Evolutionary conservation across 2,888 invertebrate genomes (phyloP).

Genomic region (Agrochola macilenta): DNA sequence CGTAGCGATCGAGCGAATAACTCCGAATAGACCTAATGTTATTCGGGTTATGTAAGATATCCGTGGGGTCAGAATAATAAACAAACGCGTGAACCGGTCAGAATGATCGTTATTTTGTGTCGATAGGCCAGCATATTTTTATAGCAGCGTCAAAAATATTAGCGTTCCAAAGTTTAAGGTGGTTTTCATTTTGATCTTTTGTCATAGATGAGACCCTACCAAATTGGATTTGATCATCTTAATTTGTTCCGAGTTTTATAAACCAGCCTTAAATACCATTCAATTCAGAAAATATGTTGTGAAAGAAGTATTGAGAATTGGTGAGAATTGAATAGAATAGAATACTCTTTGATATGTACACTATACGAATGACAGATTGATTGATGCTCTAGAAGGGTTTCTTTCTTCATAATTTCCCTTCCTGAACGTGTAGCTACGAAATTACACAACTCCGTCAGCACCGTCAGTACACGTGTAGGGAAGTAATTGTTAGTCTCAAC

Average conservation of each 20-base stretch:
- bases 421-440: not conserved
- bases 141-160: not conserved
- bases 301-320: not conserved
- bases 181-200: not conserved
- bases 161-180: not conserved
- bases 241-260: not conserved
- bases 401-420: conserved; percentile 2
- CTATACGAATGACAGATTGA: too few species aligned
- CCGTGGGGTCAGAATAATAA: conserved; percentile 6
- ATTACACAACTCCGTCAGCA: conserved; percentile 7
- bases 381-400: not conserved
- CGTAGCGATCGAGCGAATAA: conserved; percentile 9
- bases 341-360: too few species aligned
- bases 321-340: too few species aligned
- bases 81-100: not conserved
- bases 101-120: conserved; percentile 6
- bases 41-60: conserved; percentile 24
- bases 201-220: too few species aligned
- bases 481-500: conserved; percentile 51
- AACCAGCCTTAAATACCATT: not conserved
- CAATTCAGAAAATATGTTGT: not conserved
- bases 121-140: not conserved
- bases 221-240: not conserved
- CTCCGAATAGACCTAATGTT: not conserved
- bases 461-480: conserved; percentile 5